Base-by-base conservation (phyloP, 2,888 invertebrate genomes). In the Euzetes globulus region DNA sequence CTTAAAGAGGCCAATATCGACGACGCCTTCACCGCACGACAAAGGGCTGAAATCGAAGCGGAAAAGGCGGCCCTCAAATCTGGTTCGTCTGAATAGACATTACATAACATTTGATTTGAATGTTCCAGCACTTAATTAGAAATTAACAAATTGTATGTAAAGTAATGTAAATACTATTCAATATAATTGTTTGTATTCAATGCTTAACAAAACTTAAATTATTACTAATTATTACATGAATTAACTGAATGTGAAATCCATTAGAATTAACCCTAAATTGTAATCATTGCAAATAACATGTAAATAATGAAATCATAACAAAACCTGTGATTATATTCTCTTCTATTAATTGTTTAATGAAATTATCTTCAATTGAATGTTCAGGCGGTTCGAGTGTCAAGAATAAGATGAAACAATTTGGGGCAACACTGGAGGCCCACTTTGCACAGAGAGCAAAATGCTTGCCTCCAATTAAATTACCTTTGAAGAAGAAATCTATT, bases 1-100 rank as follows among this genome's bases (percentile, higher is more conserved):
- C 63, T 72, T 7, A 70, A 60, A 17, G 76, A 77, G 5, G 29
- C 65, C 15, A 52, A 25, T 9, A 52, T 76, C 41, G 76, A 77
- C 60, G 77, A 77, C 75, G 41, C 74, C 47, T 77, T 77, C 50
- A 75, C 76, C 1, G 55, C 70, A n/a, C 72, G 70, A 47, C 76
- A 77, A 47, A 60, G 70, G 19, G 60, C 50, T 9, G 76, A 77
- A 47, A 74, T 65, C 15, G 77, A 77, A 41, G 75, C 71, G 19
- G 77, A 77, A 65, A 77, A 77, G 71, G 76, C 74, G 5, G 74
- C 74, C n/a, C 60, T 60, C n/a, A 71, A 60, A 37, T 33, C 72
- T 11, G 74, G 74, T 74, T 52, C 17, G 74, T 74, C 37, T 63
- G 6, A 71, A 50, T 41, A 7, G 3, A 60, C 60, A 25, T 68